Conservation (phyloP, 2,888 invertebrate genomes). For the Spisula subtruncata region DNA sequence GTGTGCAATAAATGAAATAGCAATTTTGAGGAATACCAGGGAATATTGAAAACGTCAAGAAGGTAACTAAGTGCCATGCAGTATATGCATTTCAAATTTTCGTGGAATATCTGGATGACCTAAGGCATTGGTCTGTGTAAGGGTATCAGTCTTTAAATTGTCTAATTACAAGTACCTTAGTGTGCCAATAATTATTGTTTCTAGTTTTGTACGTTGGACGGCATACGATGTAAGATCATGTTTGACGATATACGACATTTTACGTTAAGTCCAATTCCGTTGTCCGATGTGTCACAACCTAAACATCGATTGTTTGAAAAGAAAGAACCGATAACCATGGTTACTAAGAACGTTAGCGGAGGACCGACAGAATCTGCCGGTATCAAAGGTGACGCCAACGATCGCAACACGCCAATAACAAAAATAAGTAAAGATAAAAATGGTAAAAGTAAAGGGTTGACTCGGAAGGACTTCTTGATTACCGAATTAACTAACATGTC, state of each 20-base stretch:
- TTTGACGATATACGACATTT: slow-evolving; percentile 23
- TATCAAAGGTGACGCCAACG: neutral
- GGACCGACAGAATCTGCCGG: neutral
- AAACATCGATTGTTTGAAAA: slow-evolving; percentile 6
- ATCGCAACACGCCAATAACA: neutral
- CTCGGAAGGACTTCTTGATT: slow-evolving; percentile 17
- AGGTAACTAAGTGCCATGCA: neutral
- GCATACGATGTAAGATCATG: neutral
- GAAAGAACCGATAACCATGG: neutral
- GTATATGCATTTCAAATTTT: neutral
- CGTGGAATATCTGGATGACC: too few species aligned
- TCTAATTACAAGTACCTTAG: neutral
- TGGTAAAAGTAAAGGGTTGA: neutral
- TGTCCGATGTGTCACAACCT: slow-evolving; percentile 18
- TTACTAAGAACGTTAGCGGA: neutral
- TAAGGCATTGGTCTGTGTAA: too few species aligned
- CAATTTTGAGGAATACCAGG: neutral
- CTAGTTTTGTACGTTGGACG: neutral
- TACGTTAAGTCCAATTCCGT: slow-evolving; percentile 28
- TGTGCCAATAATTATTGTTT: neutral
- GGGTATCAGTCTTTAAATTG: neutral
- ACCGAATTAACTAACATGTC: slow-evolving; percentile 17
- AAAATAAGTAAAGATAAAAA: neutral
- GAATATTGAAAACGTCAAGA: slow-evolving; percentile 9
- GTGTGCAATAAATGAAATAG: too few species aligned